These are phyloP conservation scores for Nasonia longicornis DNA, from an alignment of 1,140 invertebrate species.

Conservation along the genomic window DNA sequence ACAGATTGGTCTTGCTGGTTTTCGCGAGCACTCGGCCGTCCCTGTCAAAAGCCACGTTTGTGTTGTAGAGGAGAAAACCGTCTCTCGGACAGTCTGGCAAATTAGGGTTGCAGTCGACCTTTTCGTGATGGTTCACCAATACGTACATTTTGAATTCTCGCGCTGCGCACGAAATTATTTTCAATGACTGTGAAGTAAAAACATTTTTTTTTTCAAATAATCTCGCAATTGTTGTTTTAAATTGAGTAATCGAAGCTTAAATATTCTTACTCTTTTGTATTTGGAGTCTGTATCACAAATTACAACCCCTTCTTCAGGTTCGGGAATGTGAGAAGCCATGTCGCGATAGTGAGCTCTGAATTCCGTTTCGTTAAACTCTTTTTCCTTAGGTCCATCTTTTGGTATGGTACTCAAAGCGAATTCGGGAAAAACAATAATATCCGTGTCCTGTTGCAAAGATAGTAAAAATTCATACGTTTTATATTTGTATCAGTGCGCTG, in stretches of 20 bases:
- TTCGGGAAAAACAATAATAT: slow-evolving; percentile 90
- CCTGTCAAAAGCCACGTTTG: slow-evolving; percentile 80
- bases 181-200: slow-evolving; percentile 58
- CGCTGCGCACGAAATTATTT: slow-evolving; percentile 72
- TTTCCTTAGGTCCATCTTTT: slow-evolving; percentile 14
- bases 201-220: no score
- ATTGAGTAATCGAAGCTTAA: no score
- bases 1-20: slow-evolving; percentile 84
- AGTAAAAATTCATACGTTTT: no score
- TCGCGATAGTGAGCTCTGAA: slow-evolving; percentile 64
- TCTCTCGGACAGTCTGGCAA: slow-evolving; percentile 58
- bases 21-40: slow-evolving; percentile 72
- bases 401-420: slow-evolving; percentile 68
- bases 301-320: slow-evolving; percentile 47
- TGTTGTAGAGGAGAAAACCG: slow-evolving; percentile 75
- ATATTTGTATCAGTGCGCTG: no score
- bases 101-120: slow-evolving; percentile 67
- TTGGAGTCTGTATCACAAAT: slow-evolving; percentile 40
- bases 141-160: slow-evolving; percentile 70
- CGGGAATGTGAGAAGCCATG: slow-evolving; percentile 50
- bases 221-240: no score
- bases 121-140: slow-evolving; percentile 81
- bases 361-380: slow-evolving; percentile 60
- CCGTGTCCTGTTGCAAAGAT: slow-evolving; percentile 69
- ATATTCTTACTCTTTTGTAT: no score